Percentiles rank a stretch among this genome's conserved stretches.
phyloP scores from a whole-genome alignment of 1,140 invertebrate species.

The Magallana gigas region DNA sequence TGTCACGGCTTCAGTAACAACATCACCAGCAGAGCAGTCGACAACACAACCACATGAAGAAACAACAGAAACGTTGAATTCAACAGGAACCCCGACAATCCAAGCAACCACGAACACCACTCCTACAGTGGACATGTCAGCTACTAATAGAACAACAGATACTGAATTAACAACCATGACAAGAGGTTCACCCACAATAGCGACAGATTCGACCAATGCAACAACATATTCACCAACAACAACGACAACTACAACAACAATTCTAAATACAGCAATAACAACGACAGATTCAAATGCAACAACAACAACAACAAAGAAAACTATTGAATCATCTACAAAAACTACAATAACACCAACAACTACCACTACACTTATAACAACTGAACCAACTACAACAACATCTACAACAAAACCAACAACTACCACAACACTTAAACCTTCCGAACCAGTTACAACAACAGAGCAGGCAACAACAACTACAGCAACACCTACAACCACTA shows the following conservation, averaged over 20 bases:
- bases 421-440: background rate
- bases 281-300: background rate
- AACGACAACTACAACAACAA: no score
- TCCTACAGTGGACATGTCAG: no score
- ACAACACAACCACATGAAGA: background rate
- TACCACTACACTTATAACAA: background rate
- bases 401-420: background rate
- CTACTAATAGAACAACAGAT: no score
- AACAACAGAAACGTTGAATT: background rate
- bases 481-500: background rate
- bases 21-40: background rate
- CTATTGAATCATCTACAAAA: no score
- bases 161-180: no score
- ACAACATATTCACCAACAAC: no score
- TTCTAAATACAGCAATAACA: background rate
- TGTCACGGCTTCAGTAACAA: background rate
- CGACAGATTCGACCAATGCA: no score
- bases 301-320: background rate
- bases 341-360: background rate
- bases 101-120: no score
- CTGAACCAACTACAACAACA: background rate
- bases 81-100: no score
- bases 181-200: no score
- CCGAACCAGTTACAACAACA: background rate
- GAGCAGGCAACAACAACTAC: background rate